Conservation (phyloP, 2,797 vertebrate genomes). For the Hozukius guyotensis region DNA sequence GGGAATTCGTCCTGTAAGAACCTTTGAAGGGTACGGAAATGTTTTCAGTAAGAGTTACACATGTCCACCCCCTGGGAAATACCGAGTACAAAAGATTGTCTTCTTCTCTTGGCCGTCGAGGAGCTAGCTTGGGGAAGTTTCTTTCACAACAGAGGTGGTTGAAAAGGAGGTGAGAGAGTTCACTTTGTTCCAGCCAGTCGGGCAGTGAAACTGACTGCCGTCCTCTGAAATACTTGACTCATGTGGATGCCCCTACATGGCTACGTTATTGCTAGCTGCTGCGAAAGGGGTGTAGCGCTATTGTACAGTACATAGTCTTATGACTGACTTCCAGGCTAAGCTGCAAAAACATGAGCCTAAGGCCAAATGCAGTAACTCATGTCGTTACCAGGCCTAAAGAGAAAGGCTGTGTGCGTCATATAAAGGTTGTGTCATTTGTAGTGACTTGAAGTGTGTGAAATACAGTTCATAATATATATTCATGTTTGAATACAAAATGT, state of each 20-base stretch:
- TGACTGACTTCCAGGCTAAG: neutral
- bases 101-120: constrained; percentile 23
- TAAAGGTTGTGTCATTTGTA: neutral
- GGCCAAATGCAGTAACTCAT: neutral
- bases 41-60: constrained; percentile 45
- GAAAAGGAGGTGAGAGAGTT: constrained; percentile 16
- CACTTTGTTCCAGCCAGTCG: constrained; percentile 26
- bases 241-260: neutral
- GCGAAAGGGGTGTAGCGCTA: neutral
- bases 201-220: constrained; percentile 2
- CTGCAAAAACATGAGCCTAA: neutral
- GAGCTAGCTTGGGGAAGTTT: constrained; percentile 19
- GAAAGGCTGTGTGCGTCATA: fast-evolving
- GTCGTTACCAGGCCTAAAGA: neutral
- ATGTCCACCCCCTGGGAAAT: constrained; percentile 39
- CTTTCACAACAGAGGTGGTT: constrained; percentile 11
- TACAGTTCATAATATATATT: neutral
- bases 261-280: neutral
- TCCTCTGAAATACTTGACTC: constrained; percentile 6
- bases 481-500: neutral
- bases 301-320: neutral
- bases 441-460: neutral
- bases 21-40: constrained; percentile 50
- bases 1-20: constrained; percentile 28
- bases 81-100: constrained; percentile 35